Evolutionary conservation across 2,888 invertebrate species (phyloP), one percentile per base, ranked within the genome.

Genomic region (Drosophila peninsularis): DNA sequence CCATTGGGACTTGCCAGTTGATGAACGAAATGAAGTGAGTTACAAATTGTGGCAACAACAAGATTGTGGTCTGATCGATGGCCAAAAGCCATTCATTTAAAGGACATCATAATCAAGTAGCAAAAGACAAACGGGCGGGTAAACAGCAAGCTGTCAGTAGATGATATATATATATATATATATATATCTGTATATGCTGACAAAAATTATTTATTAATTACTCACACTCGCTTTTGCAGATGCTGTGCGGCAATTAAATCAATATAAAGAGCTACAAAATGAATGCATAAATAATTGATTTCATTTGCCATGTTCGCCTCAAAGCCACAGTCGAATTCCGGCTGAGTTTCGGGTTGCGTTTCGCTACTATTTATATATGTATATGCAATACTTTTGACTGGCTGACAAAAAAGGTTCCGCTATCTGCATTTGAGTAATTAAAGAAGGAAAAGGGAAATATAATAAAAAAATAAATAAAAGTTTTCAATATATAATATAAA

Each of bases 191-290:
- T 50, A 24, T 50, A 24, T 52, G 9, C n/a, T 19, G 34, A 9
- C 42, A 67, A 75, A 70, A 78, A 85, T 80, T 71, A 82, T 82
- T 82, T 80, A 85, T 80, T 85, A 82, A 85, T 82, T 82, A 76
- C 80, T 68, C 82, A 80, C 69, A 72, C 75, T 61, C 47, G 58
- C 66, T 47, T 21, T 21, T 36, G 36, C 64, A 61, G 62, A 65
- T 66, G 69, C 62, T 65, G 74, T 41, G 61, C 62, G 73, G 64
- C 77, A 77, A 64, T 82, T 84, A 72, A 79, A 71, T 82, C 75
- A 77, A 84, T 82, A 80, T 63, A 72, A 82, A 80, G 76, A 78
- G 73, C 74, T 62, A 62, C 78, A 68, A 78, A 78, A 82, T 80
- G 70, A 71, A 73, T 78, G 69, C 80, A 76, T 80, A 78, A 82